Evolutionary conservation across 1,140 invertebrate species (phyloP).

Genomic region (Wasmannia auropunctata): DNA sequence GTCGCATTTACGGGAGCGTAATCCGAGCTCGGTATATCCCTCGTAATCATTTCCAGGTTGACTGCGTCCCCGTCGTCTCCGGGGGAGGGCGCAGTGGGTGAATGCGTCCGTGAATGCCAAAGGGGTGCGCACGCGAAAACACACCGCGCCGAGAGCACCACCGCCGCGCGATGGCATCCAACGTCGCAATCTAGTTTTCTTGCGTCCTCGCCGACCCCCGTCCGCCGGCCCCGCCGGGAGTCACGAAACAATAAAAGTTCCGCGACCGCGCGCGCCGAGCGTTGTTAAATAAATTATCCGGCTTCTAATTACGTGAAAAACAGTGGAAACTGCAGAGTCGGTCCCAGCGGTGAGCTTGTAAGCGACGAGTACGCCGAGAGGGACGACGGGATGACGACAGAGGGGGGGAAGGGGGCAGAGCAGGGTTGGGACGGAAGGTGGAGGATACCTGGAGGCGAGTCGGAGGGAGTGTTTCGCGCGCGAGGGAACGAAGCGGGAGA

Average conservation of each 20-base stretch:
- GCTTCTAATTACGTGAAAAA: conserved; percentile 81
- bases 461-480: neutral
- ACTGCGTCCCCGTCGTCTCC: neutral
- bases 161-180: conserved; percentile 11
- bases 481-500: conserved; percentile 6
- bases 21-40: neutral
- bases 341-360: conserved; percentile 68
- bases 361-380: conserved; percentile 54
- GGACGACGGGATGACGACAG: conserved; percentile 23
- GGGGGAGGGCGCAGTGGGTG: neutral
- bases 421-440: neutral
- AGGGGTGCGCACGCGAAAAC: conserved; percentile 12
- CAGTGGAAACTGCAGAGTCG: conserved; percentile 72
- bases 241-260: conserved; percentile 77
- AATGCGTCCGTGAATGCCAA: neutral
- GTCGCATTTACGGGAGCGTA: neutral
- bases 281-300: conserved; percentile 81
- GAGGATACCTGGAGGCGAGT: neutral
- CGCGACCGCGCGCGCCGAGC: conserved; percentile 72
- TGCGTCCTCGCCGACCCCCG: conserved; percentile 33
- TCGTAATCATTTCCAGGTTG: conserved; percentile 52
- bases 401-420: conserved; percentile 48
- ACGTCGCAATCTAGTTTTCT: conserved; percentile 63
- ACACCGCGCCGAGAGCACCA: neutral
- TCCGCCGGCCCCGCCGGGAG: conserved; percentile 41